Base-by-base conservation (phyloP, 1,140 invertebrate genomes). In the Oncopodura yosiiana region DNA sequence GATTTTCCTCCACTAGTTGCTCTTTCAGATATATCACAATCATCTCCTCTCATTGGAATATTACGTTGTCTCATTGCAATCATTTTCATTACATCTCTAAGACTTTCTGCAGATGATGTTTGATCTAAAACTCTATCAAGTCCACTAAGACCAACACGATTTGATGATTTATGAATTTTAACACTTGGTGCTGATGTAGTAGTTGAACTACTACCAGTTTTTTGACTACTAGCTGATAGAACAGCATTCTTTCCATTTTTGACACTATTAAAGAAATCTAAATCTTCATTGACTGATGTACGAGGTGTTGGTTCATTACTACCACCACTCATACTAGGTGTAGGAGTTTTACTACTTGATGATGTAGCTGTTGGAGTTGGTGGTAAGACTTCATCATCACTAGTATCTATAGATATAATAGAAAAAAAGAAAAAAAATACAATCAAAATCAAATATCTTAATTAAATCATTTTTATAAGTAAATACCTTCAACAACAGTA, bases 401-500 rank as follows among this genome's bases (percentile, higher is more conserved):
- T 64, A 11, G 44, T 53, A 30, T 64, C 58, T 0, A 50, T 58
- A 9, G 60, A 39, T 14, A 50, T 51, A 3, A 61, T 51, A 29
- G 53, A n/a, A n/a, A n/a, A n/a, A 32, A 2, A 49, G 34, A 4
- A 32, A 29, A 37, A 37, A 21, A 19, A 38, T 21, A 12, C 37
- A 36, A 3, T 32, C 46, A 16, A 29, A 19, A 18, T 19, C 19
- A 4, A n/a, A n/a, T n/a, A n/a, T n/a, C n/a, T 32, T 32, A 37
- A 49, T 18, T 3, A 24, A 29, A 19, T 49, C 37, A 29, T 38
- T 49, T 19, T 49, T n/a, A n/a, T n/a, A n/a, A n/a, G n/a, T n/a
- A n/a, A n/a, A n/a, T n/a, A n/a, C n/a, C 43, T 70, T 89, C 86
- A 11, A 88, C 84, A 66, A 89, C 88, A 23, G 86, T 88, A 1